phyloP scores from a whole-genome alignment of 2,888 invertebrate genomes.

The Zonitis immaculata region DNA sequence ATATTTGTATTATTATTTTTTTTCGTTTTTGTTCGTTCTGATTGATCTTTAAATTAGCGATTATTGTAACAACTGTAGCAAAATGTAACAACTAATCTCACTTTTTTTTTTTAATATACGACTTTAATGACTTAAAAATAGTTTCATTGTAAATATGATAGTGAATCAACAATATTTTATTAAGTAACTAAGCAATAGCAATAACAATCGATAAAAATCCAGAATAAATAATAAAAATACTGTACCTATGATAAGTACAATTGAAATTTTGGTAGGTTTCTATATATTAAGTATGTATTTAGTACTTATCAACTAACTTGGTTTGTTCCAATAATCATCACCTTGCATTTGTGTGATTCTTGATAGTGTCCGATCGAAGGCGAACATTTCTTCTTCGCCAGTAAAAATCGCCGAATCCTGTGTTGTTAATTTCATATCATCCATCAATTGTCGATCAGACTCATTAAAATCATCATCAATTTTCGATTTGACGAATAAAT shows the following conservation, averaged over 20 bases:
- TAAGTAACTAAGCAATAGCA: background rate
- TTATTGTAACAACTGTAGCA: too few relatives aligned
- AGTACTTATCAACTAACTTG: background rate
- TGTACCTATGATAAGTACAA: too few relatives aligned
- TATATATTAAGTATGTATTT: too few relatives aligned
- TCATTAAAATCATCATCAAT: slow-evolving; percentile 51
- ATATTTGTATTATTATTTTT: too few relatives aligned
- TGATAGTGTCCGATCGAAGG: slow-evolving; percentile 90
- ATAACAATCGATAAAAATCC: background rate
- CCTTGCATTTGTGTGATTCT: slow-evolving; percentile 95
- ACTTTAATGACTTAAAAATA: too few relatives aligned
- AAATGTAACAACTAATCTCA: too few relatives aligned
- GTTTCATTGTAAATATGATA: too few relatives aligned
- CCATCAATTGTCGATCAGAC: slow-evolving; percentile 85
- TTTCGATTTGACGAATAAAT: slow-evolving; percentile 63
- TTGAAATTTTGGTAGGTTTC: background rate
- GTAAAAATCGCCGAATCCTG: slow-evolving; percentile 82
- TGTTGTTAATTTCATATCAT: slow-evolving; percentile 83
- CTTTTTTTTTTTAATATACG: too few relatives aligned
- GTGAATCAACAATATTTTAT: background rate
- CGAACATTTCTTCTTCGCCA: slow-evolving; percentile 97
- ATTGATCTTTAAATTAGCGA: too few relatives aligned
- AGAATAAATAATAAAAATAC: background rate
- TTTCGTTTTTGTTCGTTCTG: too few relatives aligned
- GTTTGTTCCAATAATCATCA: slow-evolving; percentile 74